A percentile compares a stretch with the other conserved stretches of the same genome.
Conservation (phyloP, 2,797 vertebrate species). For the Pseudotriccus pelzelni region DNA sequence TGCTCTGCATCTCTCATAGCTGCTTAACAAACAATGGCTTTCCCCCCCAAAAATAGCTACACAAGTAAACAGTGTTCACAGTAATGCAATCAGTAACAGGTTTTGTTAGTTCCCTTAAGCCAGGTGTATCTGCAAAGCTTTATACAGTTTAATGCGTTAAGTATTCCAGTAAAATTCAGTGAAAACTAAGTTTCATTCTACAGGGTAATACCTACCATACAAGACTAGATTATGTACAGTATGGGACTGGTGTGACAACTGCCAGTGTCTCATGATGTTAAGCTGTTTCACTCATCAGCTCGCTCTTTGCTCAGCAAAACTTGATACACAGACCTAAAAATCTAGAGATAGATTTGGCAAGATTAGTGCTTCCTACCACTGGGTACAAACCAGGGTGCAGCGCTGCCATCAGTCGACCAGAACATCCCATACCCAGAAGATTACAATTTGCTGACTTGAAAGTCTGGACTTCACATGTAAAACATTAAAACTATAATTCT, state of each 20-base stretch:
- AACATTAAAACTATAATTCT: slow-evolving; percentile 31
- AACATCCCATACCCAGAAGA: slow-evolving; percentile 36
- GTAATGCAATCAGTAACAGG: slow-evolving; percentile 33
- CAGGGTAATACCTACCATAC: slow-evolving; percentile 60
- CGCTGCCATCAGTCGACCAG: background rate
- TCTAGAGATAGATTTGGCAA: slow-evolving; percentile 25
- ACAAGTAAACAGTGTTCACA: slow-evolving; percentile 47
- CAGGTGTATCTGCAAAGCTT: slow-evolving; percentile 39
- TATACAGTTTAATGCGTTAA: slow-evolving; percentile 24
- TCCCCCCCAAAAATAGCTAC: background rate
- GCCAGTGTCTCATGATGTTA: slow-evolving; percentile 16
- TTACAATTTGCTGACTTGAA: slow-evolving; percentile 39
- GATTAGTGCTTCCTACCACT: slow-evolving; percentile 8
- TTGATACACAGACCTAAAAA: background rate
- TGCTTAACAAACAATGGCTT: background rate
- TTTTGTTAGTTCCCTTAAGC: background rate
- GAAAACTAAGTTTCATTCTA: slow-evolving; percentile 48
- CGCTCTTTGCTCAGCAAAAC: background rate
- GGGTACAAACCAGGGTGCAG: background rate
- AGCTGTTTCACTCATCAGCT: background rate
- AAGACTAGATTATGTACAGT: slow-evolving; percentile 64
- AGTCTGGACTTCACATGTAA: slow-evolving; percentile 34
- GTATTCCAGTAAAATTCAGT: slow-evolving; percentile 59
- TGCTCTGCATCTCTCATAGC: background rate
- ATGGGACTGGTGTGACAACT: slow-evolving; percentile 53